Conservation (phyloP, 2,888 invertebrate genomes). For the Eupithecia inturbata region DNA sequence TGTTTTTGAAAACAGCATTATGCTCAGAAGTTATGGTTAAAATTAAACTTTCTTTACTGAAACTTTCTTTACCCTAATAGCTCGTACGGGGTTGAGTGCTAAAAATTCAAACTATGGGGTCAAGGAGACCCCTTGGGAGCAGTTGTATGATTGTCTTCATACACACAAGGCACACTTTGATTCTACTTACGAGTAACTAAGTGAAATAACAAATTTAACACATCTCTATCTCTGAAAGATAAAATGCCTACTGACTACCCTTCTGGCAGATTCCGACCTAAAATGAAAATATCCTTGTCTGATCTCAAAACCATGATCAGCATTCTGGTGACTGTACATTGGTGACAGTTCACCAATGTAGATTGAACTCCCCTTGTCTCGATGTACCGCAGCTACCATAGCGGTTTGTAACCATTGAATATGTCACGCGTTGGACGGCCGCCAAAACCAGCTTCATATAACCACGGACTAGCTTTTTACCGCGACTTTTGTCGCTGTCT, state of each 20-base stretch:
- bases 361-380: conserved; percentile 24
- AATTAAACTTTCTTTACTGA: too few relatives aligned
- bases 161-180: too few relatives aligned
- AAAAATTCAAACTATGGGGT: too few relatives aligned
- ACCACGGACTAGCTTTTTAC: conserved; percentile 30
- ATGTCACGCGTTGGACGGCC: conserved; percentile 35
- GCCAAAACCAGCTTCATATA: conserved; percentile 37
- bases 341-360: conserved; percentile 18
- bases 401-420: conserved; percentile 35
- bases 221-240: background rate
- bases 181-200: too few relatives aligned
- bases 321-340: too few relatives aligned
- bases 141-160: too few relatives aligned
- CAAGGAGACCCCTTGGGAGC: too few relatives aligned
- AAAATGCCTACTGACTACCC: background rate
- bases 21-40: too few relatives aligned
- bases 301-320: background rate
- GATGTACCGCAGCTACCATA: conserved; percentile 15
- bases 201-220: background rate
- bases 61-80: too few relatives aligned
- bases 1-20: too few relatives aligned
- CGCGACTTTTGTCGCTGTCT: conserved; percentile 28
- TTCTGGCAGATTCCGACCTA: background rate
- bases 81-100: too few relatives aligned
- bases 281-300: background rate